These are phyloP conservation scores for Flabesymbios commensalis DNA, from an alignment of 2,888 invertebrate species.

Conservation along the genomic window DNA sequence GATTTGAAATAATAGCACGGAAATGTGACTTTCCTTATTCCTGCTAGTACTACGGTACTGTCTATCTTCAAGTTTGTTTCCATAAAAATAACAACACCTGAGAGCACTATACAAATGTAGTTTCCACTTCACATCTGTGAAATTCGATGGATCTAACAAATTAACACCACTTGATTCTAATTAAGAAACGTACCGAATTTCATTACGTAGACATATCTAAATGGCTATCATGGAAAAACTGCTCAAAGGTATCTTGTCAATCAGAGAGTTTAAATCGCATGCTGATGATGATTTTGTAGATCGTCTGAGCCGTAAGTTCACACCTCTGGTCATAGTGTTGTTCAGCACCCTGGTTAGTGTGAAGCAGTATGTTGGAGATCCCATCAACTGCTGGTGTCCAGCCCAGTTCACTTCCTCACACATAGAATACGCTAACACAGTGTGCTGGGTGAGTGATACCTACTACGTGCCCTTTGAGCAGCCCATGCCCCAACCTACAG, in stretches of 20 bases:
- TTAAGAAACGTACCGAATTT: too few relatives aligned
- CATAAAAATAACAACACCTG: too few relatives aligned
- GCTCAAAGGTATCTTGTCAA: constrained; percentile 27
- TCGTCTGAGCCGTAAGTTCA: constrained; percentile 58
- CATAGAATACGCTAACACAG: constrained; percentile 65
- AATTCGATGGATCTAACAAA: too few relatives aligned
- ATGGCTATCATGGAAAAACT: constrained; percentile 25
- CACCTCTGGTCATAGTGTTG: constrained; percentile 57
- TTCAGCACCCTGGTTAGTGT: constrained; percentile 59
- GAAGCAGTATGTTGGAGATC: constrained; percentile 60
- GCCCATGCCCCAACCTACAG: constrained; percentile 57
- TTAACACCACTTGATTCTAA: too few relatives aligned
- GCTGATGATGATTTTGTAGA: constrained; percentile 59
- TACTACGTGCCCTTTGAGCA: constrained; percentile 63
- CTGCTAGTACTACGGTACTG: too few relatives aligned
- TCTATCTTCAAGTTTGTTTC: too few relatives aligned
- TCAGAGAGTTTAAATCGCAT: constrained; percentile 50
- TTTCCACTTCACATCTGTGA: too few relatives aligned
- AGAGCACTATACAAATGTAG: too few relatives aligned
- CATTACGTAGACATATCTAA: too few relatives aligned
- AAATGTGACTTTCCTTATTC: too few relatives aligned
- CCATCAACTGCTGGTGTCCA: constrained; percentile 67
- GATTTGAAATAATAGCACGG: too few relatives aligned
- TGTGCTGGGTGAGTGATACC: constrained; percentile 65
- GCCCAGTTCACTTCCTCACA: constrained; percentile 64